Percentiles rank a stretch among this genome's conserved stretches.
Conservation (phyloP, 2,888 invertebrate genomes). For the Euplexia lucipara region DNA sequence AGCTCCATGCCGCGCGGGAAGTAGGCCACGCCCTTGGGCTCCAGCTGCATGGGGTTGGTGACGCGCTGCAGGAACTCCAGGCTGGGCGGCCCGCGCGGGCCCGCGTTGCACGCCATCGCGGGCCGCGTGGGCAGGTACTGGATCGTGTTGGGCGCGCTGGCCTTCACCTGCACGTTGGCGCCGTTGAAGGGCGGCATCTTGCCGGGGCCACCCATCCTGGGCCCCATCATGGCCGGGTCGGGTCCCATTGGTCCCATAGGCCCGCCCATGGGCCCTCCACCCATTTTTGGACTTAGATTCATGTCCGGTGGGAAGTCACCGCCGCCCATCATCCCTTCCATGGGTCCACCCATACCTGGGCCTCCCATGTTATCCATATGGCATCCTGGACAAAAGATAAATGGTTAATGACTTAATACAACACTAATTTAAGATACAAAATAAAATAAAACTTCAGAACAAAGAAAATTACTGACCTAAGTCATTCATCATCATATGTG, state of each 20-base stretch:
- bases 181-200: conserved; percentile 92
- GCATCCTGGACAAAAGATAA: conserved; percentile 76
- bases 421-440: background rate
- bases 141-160: conserved; percentile 99
- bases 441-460: background rate
- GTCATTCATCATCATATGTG: conserved; percentile 90
- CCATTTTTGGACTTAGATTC: conserved; percentile 93
- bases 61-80: conserved; percentile 97
- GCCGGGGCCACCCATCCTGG: conserved; percentile 91
- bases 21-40: conserved; percentile 92
- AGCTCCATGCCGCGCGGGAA: conserved; percentile 92
- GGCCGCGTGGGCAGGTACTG: conserved; percentile 99
- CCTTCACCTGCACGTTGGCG: conserved; percentile 97
- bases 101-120: conserved; percentile 93
- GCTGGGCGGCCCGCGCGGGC: conserved; percentile 96
- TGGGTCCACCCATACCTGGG: conserved; percentile 89
- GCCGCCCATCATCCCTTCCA: conserved; percentile 90
- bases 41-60: conserved; percentile 95
- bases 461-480: conserved; percentile 75
- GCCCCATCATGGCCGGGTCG: conserved; percentile 92
- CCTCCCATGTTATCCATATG: conserved; percentile 90
- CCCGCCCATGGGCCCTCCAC: conserved; percentile 89
- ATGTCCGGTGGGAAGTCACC: conserved; percentile 89
- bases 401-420: background rate
- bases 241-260: conserved; percentile 89